Evolutionary conservation across 2,797 vertebrate genomes (phyloP), one percentile per base, ranked within the genome.

Genomic region (Aplochiton taeniatus): DNA sequence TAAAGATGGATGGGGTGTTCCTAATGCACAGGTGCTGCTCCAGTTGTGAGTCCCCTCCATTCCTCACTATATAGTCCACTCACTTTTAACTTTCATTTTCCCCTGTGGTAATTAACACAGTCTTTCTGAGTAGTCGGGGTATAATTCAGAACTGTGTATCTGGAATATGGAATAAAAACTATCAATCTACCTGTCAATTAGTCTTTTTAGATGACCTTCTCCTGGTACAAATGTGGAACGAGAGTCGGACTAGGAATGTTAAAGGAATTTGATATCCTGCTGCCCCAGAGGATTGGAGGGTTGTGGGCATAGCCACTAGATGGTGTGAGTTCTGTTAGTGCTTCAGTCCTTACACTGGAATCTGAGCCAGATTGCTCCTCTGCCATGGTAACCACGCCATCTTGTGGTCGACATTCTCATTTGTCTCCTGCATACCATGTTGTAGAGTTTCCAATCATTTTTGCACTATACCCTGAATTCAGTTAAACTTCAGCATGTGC

Each of bases 1-100:
- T 2, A 85, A 85, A 91, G 90, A 92, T 91, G 86, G 86, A 93
- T 92, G 88, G 83, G 66, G 65, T 89, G 85, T 76, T 83, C 83
- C 85, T 82, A 78, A 85, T 87, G 87, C 89, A 90, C 89, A 91
- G 88, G 91, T 91, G 89, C 85, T 92, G 89, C 79, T 92, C 89
- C 56, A 92, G 87, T 91, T 90, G 85, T 83, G 78, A 80, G 76
- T 85, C 80, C 78, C 74, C 80, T 62, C 31, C 68, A 72, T 81
- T 82, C 77, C 78, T 84, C 76, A 80, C 66, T 17, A 53, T 65
- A 72, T 62, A 63, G 72, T 49, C 75, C 58, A 63, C 70, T 72
- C 60, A 8, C 13, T 19, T 65, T 70, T 58, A 64, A 50, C 53
- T 76, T 68, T 73, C n/a, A 19, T 69, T 74, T 65, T 56, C 68